These are phyloP conservation scores for Forficula auricularia DNA, from an alignment of 1,140 invertebrate species.

Conservation along the genomic window DNA sequence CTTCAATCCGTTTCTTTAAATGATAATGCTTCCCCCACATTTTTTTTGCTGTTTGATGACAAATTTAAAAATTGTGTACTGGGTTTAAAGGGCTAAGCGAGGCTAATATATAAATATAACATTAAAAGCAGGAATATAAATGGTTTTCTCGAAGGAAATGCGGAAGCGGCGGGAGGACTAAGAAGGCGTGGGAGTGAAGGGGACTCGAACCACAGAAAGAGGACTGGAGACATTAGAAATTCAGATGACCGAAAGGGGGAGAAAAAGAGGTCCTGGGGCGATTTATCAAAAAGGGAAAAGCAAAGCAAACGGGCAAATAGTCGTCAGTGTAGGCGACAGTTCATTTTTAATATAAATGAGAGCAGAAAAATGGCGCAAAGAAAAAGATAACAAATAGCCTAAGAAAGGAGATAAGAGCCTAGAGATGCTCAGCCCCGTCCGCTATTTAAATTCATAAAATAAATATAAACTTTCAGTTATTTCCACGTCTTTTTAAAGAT, in stretches of 20 bases:
- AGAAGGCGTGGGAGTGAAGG: background rate
- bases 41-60: no score
- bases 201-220: background rate
- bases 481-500: no score
- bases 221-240: conserved; percentile 7
- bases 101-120: conserved; percentile 2
- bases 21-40: no score
- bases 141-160: no score
- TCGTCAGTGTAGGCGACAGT: conserved; percentile 13
- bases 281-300: conserved; percentile 7
- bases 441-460: no score
- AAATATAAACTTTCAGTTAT: no score
- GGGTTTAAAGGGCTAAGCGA: background rate
- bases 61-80: no score
- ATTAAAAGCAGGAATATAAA: background rate
- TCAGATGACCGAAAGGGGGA: conserved; percentile 5
- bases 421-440: no score
- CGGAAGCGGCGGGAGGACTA: background rate
- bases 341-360: conserved; percentile 16
- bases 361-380: background rate
- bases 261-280: background rate
- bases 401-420: no score
- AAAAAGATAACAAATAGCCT: no score
- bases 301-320: conserved; percentile 1
- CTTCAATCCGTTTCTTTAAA: no score